These are phyloP conservation scores for Galerucella nymphaeae DNA, from an alignment of 2,888 invertebrate species.

Conservation along the genomic window DNA sequence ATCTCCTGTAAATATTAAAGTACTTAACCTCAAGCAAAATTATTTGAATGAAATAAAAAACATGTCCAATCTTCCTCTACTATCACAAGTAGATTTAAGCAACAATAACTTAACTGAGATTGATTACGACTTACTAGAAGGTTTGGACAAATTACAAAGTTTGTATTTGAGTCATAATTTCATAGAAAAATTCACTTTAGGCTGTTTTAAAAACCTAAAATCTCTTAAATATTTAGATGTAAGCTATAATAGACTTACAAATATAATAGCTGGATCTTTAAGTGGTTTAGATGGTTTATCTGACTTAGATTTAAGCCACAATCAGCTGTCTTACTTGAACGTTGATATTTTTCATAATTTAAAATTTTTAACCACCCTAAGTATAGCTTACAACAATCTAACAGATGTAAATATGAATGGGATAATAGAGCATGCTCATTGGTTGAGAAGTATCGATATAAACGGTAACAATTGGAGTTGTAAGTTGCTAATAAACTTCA, in stretches of 20 bases:
- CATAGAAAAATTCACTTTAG: conserved; percentile 33
- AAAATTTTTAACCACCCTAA: conserved; percentile 26
- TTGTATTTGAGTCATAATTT: conserved; percentile 32
- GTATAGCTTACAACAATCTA: conserved; percentile 38
- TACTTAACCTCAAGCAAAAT: conserved; percentile 34
- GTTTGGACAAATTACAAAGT: conserved; percentile 16
- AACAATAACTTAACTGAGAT: conserved; percentile 33
- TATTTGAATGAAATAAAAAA: conserved; percentile 27
- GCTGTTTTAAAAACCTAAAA: conserved; percentile 36
- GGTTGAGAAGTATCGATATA: conserved; percentile 36
- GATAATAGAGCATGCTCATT: conserved; percentile 25
- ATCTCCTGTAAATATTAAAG: conserved; percentile 5
- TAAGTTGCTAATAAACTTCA: conserved; percentile 27
- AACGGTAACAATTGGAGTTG: conserved; percentile 41
- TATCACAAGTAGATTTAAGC: conserved; percentile 34
- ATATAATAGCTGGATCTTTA: conserved; percentile 29
- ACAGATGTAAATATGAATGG: conserved; percentile 34
- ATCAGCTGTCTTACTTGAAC: conserved; percentile 33
- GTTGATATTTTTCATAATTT: conserved; percentile 40
- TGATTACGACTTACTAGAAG: conserved; percentile 27
- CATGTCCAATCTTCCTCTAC: conserved; percentile 14
- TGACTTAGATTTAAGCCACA: conserved; percentile 36
- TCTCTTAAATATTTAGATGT: conserved; percentile 27
- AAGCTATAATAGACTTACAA: conserved; percentile 32
- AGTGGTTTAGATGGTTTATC: conserved; percentile 27